Conservation (phyloP, 2,888 invertebrate genomes). For the Fragum fragum region DNA sequence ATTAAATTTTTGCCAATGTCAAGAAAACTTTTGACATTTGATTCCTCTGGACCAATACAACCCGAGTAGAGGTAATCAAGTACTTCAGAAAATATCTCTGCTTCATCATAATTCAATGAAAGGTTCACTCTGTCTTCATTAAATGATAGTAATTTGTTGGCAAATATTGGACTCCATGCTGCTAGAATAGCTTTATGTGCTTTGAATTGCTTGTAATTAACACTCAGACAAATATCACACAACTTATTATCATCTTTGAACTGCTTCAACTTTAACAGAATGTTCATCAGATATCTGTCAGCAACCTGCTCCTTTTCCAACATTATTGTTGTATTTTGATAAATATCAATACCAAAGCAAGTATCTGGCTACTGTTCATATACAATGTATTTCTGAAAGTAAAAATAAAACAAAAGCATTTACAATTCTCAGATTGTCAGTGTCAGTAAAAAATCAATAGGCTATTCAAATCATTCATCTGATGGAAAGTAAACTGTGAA, state of each 20-base stretch:
- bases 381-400: no score
- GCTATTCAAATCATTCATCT: no score
- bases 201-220: conserved; percentile 88
- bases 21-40: conserved; percentile 89
- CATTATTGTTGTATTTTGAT: neutral
- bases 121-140: conserved; percentile 9
- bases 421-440: no score
- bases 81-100: conserved; percentile 88
- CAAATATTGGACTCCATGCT: conserved; percentile 90
- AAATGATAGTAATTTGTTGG: conserved; percentile 31
- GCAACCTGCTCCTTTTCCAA: conserved; percentile 15
- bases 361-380: no score
- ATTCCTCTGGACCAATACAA: conserved; percentile 88
- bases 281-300: conserved; percentile 26
- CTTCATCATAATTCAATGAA: conserved; percentile 84
- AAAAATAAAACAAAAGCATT: no score
- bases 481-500: no score
- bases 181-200: conserved; percentile 90
- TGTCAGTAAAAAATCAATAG: no score
- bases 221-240: conserved; percentile 89
- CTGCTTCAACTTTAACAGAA: conserved; percentile 54
- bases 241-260: conserved; percentile 88
- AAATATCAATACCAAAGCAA: no score
- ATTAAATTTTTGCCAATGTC: conserved; percentile 90
- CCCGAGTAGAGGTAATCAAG: conserved; percentile 91